Evolutionary conservation across 2,888 invertebrate species (phyloP), one percentile per base, ranked within the genome.

Genomic region (Ferdinandea cuprea): DNA sequence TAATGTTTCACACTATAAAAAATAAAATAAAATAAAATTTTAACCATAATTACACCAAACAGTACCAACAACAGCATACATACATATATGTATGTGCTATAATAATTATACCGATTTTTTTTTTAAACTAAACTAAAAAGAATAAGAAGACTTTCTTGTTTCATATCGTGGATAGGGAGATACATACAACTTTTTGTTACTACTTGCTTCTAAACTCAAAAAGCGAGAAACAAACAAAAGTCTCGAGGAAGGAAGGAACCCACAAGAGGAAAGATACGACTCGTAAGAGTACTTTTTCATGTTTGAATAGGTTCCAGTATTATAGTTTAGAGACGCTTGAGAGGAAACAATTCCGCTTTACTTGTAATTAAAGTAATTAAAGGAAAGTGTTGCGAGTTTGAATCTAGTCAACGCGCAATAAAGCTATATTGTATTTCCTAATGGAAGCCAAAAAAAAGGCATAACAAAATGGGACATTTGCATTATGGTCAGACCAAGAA

Each of bases 101-200:
- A n/a, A n/a, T n/a, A n/a, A n/a, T n/a, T n/a, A n/a, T n/a, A n/a
- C n/a, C n/a, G n/a, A n/a, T n/a, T n/a, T n/a, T n/a, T n/a, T n/a
- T n/a, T n/a, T n/a, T n/a, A 66, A 42, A 17, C 40, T 56, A 48
- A 37, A 50, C 40, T 17, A 32, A 40, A 40, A 13, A 37, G 78
- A 66, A 73, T 68, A 74, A 68, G 74, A 79, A 79, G 74, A 74
- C 79, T 79, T 79, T 79, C 65, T 58, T 50, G 15, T 71, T 42
- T 17, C 28, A 66, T 44, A 52, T 65, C 58, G 58, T 50, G 3
- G 13, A 35, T 42, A 42, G 40, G 58, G 40, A 3, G 13, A 35
- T 42, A 42, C 30, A 71, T 61, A 56, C 37, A 28, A 46, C 48
- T 58, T 65, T 44, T 58, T 58, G 19, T 37, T 42, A 19, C 48